Conservation (phyloP, 1,140 invertebrate species). For the Musca domestica region DNA sequence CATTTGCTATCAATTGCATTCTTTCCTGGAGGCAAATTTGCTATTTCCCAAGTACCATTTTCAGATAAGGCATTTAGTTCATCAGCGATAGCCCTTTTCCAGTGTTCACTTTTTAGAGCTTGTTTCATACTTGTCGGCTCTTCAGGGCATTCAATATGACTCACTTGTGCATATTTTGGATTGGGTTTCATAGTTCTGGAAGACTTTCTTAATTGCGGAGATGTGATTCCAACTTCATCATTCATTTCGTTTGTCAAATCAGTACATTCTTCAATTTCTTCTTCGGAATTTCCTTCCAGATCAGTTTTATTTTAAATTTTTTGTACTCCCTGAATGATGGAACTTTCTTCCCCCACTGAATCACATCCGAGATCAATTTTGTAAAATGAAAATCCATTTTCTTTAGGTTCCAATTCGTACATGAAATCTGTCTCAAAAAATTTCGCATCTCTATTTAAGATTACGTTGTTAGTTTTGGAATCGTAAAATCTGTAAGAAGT, state of each 20-base stretch:
- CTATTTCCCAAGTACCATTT: constrained; percentile 32
- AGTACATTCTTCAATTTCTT: no score
- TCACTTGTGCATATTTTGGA: neutral
- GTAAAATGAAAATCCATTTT: no score
- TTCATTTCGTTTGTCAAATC: no score
- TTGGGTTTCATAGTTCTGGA: neutral
- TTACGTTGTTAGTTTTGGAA: no score
- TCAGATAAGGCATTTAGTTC: constrained; percentile 18
- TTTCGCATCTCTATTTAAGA: no score
- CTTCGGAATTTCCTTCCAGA: neutral
- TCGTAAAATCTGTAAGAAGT: no score
- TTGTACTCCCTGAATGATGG: no score
- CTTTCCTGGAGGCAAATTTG: constrained; percentile 26
- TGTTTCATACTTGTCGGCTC: neutral
- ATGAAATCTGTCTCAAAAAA: no score
- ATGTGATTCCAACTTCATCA: neutral
- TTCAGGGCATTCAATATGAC: neutral
- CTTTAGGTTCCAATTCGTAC: no score
- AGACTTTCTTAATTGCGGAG: neutral
- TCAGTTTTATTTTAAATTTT: neutral
- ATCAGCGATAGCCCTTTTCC: constrained; percentile 20
- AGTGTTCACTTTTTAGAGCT: neutral
- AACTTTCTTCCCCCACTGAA: no score
- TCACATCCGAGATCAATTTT: no score
- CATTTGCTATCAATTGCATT: constrained; percentile 28